Base-by-base conservation (phyloP, 2,797 vertebrate species). In the Mastacembelus armatus region DNA sequence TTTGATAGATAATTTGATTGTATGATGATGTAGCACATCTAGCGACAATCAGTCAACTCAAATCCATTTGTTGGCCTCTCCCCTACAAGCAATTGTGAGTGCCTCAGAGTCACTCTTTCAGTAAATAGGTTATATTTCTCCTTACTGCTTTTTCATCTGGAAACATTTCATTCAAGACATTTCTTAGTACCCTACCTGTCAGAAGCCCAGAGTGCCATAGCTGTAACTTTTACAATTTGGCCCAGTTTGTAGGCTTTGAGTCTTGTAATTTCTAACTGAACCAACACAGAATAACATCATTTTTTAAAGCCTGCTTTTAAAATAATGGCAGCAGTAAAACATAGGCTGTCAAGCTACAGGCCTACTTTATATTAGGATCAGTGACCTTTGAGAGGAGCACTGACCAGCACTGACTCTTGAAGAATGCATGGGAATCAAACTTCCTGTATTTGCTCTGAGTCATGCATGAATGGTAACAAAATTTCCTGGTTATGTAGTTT, bases 171-270 rank as follows among this genome's bases (percentile, higher is more conserved):
- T 59, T 44, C 38, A 56, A 42, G 39, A 39, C 39, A 57, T 67
- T 71, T 74, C 32, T 47, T 38, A 38, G 36, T 18, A 48, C 21
- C 47, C 39, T 18, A 38, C 47, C 15, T 67, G 47, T 59, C 43
- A 64, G 26, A 48, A 66, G 64, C 52, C 10, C 14, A 19, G 30
- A 39, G 29, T 49, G 62, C 69, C 48, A 39, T 36, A 29, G 19
- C 51, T 67, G 42, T 77, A 52, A 73, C 65, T 58, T 59, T 52
- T 30, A 74, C 63, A 69, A 36, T 56, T 54, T 74, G 74, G 73
- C 62, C 57, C 58, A 83, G 38, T 83, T 49, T 58, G 40, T 8
- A 36, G 16, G 30, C 21, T 64, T 33, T 45, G 38, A 48, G 35
- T 58, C 66, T 21, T 73, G 32, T 76, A 56, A 63, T 19, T 57